phyloP scores from a whole-genome alignment of 2,888 invertebrate species.

The Dryomyza anilis region DNA sequence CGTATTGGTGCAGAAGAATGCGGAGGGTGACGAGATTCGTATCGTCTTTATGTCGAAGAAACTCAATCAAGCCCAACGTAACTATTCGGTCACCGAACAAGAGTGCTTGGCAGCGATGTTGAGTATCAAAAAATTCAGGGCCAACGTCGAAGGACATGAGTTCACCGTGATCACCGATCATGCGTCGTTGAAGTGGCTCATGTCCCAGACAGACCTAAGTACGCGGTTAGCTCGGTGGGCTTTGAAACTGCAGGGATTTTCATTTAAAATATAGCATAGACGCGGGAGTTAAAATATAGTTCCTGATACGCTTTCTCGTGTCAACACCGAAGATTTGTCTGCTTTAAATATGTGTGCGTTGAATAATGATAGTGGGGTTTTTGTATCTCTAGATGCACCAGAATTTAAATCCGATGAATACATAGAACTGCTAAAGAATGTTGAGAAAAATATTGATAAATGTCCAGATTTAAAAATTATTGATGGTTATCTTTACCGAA shows the following conservation, averaged over 20 bases:
- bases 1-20: slow-evolving; percentile 22
- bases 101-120: slow-evolving; percentile 32
- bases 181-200: no score
- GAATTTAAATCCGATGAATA: neutral
- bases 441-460: no score
- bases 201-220: neutral
- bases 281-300: neutral
- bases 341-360: neutral
- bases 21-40: slow-evolving; percentile 21
- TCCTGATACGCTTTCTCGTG: neutral
- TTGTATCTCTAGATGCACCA: neutral
- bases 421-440: neutral
- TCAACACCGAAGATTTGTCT: neutral
- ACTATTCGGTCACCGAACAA: slow-evolving; percentile 32
- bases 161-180: no score
- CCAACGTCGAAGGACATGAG: slow-evolving; percentile 33
- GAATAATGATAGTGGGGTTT: no score
- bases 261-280: neutral
- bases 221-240: neutral
- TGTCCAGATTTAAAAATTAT: neutral
- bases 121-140: slow-evolving; percentile 28
- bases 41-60: slow-evolving; percentile 31
- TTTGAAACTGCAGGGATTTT: neutral
- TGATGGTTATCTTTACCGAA: no score
- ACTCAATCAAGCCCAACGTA: slow-evolving; percentile 28